Conservation (phyloP, 2,888 invertebrate species). For the Lordiphosa andalusiaca region DNA sequence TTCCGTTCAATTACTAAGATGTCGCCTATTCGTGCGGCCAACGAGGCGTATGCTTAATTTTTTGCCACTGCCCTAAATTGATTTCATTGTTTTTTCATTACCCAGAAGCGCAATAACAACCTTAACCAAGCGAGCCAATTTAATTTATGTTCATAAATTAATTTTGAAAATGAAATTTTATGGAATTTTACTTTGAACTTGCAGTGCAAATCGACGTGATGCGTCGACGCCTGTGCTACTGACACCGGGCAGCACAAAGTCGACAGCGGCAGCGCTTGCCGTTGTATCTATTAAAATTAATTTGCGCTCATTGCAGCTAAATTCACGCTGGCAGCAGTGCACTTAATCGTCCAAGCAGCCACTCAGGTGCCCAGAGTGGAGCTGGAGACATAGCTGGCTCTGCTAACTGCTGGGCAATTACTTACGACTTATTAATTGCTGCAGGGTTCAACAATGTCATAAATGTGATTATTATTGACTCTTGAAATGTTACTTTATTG, state of each 20-base stretch:
- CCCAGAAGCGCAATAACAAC: constrained; percentile 30
- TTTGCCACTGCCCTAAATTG: constrained; percentile 15
- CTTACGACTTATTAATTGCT: constrained; percentile 2
- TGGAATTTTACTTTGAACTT: constrained; percentile 70
- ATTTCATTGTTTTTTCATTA: constrained; percentile 33
- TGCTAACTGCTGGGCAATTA: constrained; percentile 3
- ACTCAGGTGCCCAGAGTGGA: constrained; percentile 1
- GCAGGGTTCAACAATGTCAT: constrained; percentile 1
- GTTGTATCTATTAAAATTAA: constrained; percentile 48
- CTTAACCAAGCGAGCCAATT: constrained; percentile 32
- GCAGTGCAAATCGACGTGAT: constrained; percentile 30
- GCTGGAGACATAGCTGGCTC: not conserved
- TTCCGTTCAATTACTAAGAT: not conserved
- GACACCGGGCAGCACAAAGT: constrained; percentile 13
- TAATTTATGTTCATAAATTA: constrained; percentile 74
- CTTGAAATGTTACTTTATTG: no score
- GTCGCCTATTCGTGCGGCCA: not conserved
- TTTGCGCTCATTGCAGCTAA: constrained; percentile 31
- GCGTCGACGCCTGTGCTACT: constrained; percentile 6
- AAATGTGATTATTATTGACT: not conserved
- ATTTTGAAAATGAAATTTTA: constrained; percentile 64
- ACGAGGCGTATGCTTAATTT: constrained; percentile 1
- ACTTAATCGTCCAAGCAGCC: constrained; percentile 23
- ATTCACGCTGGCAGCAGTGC: constrained; percentile 2
- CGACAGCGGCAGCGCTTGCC: constrained; percentile 13